phyloP scores from a whole-genome alignment of 1,140 invertebrate species.

The Temnothorax curvispinosus region DNA sequence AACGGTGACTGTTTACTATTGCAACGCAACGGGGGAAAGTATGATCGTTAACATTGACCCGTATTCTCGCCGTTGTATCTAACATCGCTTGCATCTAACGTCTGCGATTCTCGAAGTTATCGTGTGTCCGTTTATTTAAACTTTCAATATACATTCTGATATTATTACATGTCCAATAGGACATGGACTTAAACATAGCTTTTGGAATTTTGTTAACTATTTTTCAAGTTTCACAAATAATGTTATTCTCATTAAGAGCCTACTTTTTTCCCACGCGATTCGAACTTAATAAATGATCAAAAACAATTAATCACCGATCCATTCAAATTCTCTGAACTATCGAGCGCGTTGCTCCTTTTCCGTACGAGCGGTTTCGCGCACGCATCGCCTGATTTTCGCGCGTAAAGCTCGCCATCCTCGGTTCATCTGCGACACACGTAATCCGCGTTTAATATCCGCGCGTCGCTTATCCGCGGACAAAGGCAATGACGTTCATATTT shows the following conservation, averaged over 20 bases:
- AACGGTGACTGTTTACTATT: conserved; percentile 26
- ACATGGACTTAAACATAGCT: background rate
- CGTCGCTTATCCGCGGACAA: conserved; percentile 65
- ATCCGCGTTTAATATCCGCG: conserved; percentile 68
- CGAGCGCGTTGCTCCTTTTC: background rate
- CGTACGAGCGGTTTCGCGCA: conserved; percentile 10
- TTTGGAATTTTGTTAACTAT: background rate
- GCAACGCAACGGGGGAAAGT: conserved; percentile 20
- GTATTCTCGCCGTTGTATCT: conserved; percentile 7
- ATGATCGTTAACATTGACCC: conserved; percentile 29
- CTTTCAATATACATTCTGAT: background rate
- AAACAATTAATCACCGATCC: conserved; percentile 26
- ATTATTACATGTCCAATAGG: background rate
- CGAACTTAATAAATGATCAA: conserved; percentile 3
- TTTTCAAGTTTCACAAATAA: background rate
- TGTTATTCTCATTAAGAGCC: background rate
- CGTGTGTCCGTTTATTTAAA: background rate
- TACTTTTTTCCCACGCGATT: conserved; percentile 2
- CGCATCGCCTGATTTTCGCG: conserved; percentile 47
- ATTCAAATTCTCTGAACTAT: background rate
- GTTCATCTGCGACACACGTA: conserved; percentile 35
- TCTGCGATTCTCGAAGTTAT: background rate
- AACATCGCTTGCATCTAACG: background rate
- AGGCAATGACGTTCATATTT: conserved; percentile 68
- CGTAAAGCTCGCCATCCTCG: conserved; percentile 12